These are phyloP conservation scores for Heliopora coerulea DNA, from an alignment of 92 coral and sea anemone genomes.

Conservation along the genomic window DNA sequence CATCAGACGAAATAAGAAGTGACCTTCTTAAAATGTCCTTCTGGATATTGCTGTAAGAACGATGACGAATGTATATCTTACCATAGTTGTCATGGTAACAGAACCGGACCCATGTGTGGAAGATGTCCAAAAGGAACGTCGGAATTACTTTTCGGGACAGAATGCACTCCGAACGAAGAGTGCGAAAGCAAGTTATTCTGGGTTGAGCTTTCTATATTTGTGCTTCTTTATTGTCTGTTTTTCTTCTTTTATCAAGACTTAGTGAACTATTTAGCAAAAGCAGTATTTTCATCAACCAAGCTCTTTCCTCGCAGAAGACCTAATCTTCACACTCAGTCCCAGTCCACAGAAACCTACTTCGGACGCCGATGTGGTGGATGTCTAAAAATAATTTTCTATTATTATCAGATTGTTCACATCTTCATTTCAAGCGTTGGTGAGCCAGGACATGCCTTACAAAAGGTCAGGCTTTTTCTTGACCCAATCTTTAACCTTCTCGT, in stretches of 20 bases:
- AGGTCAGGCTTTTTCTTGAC: background rate
- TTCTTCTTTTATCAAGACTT: slow-evolving; percentile 5
- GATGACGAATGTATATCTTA: background rate
- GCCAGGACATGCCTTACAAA: background rate
- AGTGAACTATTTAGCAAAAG: background rate
- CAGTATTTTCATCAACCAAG: background rate
- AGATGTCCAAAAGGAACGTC: slow-evolving; percentile 14
- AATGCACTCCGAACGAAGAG: slow-evolving; percentile 4
- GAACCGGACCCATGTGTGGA: slow-evolving; percentile 11
- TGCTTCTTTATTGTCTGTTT: slow-evolving; percentile 18
- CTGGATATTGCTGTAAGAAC: slow-evolving; percentile 1
- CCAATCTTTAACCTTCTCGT: slow-evolving; percentile 11
- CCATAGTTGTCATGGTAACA: slow-evolving; percentile 12
- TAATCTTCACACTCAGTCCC: background rate
- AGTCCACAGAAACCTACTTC: background rate
- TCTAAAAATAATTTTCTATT: slow-evolving; percentile 29
- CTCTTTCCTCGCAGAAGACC: background rate
- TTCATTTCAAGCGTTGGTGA: background rate
- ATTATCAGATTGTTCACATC: slow-evolving; percentile 22
- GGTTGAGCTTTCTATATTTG: background rate
- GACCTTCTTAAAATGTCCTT: background rate
- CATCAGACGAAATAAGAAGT: background rate
- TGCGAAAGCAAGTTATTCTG: slow-evolving; percentile 1
- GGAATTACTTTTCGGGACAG: slow-evolving; percentile 13
- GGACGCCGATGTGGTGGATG: background rate